A percentile compares a stretch with the other conserved stretches of the same genome.
These are phyloP conservation scores for Pteropus rufus DNA, from an alignment of 2,797 vertebrate species.

Conservation along the genomic window DNA sequence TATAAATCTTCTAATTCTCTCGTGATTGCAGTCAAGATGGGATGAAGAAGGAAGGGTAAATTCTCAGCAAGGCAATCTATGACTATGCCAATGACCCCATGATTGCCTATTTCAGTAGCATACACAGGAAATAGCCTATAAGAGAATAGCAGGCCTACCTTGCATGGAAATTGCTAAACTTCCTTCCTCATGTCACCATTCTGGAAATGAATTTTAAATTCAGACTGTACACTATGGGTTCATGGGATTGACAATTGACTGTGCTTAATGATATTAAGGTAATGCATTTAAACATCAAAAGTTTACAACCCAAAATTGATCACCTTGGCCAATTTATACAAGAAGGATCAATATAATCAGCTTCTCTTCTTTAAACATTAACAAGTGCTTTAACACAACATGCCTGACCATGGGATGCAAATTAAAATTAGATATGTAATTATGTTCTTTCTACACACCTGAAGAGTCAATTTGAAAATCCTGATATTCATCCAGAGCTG, in stretches of 20 bases:
- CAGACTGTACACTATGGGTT: constrained; percentile 21
- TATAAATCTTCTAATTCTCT: constrained; percentile 9
- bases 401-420: constrained; percentile 38
- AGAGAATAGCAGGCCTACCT: neutral
- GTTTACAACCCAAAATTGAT: constrained; percentile 73
- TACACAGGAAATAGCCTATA: neutral
- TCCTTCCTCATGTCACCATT: neutral
- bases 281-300: constrained; percentile 63
- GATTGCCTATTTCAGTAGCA: neutral
- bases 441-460: constrained; percentile 54
- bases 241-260: constrained; percentile 39
- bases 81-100: neutral
- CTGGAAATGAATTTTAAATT: constrained; percentile 58
- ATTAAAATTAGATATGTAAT: constrained; percentile 74
- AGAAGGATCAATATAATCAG: constrained; percentile 60
- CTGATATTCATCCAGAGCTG: constrained; percentile 61
- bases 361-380: constrained; percentile 68
- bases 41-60: neutral
- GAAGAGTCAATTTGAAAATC: constrained; percentile 65
- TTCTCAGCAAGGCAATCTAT: neutral
- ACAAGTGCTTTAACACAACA: constrained; percentile 71
- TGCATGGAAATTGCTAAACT: constrained; percentile 13
- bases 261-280: constrained; percentile 62
- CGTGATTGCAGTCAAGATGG: neutral
- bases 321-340: constrained; percentile 62